Percentiles rank a stretch among this genome's conserved stretches.
phyloP scores from a whole-genome alignment of 2,797 vertebrate genomes.

The Apodemus agrarius region DNA sequence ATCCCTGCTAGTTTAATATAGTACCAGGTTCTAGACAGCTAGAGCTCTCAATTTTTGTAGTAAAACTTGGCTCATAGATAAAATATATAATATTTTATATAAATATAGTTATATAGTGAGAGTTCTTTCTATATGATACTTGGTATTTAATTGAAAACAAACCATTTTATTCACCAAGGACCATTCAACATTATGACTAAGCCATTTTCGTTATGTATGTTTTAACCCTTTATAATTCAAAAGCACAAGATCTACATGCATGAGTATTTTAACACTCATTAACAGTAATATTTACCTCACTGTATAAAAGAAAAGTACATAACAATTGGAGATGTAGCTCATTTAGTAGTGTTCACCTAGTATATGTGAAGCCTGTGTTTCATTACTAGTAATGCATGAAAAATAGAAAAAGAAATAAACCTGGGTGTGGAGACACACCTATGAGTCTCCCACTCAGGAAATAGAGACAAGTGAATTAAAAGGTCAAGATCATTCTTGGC shows the following conservation, averaged over 20 bases:
- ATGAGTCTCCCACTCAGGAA: neutral
- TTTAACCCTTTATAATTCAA: neutral
- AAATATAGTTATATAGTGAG: constrained; percentile 21
- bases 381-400: neutral
- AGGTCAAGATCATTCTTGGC: neutral
- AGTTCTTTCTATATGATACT: constrained; percentile 15
- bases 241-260: constrained; percentile 13
- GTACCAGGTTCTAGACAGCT: neutral
- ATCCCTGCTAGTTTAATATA: constrained; percentile 9
- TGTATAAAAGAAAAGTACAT: constrained; percentile 22
- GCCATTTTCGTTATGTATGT: constrained; percentile 8
- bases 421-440: neutral
- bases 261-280: constrained; percentile 3
- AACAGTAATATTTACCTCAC: constrained; percentile 43
- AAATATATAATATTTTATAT: neutral
- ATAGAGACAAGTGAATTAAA: neutral
- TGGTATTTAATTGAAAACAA: constrained; percentile 41
- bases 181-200: neutral
- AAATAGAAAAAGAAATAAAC: neutral
- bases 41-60: constrained; percentile 23
- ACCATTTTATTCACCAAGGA: neutral
- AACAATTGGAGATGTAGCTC: neutral
- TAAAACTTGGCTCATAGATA: neutral
- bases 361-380: neutral
- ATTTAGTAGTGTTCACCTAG: neutral